Evolutionary conservation across 2,113 vertebrate genomes (phyloP).

Genomic region (Orycteropus afer): DNA sequence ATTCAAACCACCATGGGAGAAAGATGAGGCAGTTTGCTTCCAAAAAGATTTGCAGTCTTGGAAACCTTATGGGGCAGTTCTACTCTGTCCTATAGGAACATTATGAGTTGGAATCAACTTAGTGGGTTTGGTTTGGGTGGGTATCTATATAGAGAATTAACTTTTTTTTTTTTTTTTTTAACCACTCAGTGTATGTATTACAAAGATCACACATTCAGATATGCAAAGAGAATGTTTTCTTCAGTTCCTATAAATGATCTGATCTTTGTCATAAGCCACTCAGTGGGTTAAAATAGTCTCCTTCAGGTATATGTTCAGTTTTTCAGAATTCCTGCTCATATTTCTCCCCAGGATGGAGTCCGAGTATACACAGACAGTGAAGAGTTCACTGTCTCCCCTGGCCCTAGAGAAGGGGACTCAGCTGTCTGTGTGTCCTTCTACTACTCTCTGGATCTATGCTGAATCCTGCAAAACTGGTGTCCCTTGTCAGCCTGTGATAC

Average conservation of each 20-base stretch:
- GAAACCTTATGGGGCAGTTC: too few relatives aligned
- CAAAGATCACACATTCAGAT: background rate
- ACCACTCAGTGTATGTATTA: background rate
- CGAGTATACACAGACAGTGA: background rate
- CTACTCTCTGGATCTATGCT: background rate
- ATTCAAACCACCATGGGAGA: too few relatives aligned
- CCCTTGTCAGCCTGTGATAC: background rate
- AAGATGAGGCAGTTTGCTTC: too few relatives aligned
- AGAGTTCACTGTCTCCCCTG: background rate
- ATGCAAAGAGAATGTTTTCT: constrained; percentile 12
- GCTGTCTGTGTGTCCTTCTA: background rate
- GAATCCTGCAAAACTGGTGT: background rate
- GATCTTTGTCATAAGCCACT: constrained; percentile 1
- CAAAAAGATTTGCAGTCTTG: too few relatives aligned
- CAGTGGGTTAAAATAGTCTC: background rate
- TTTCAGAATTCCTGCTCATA: background rate
- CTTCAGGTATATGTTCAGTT: background rate
- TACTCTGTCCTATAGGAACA: too few relatives aligned
- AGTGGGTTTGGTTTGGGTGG: too few relatives aligned
- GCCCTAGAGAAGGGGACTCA: background rate
- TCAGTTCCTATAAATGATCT: constrained; percentile 3
- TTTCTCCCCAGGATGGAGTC: background rate
- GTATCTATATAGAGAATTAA: too few relatives aligned
- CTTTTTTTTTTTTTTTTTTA: constrained; percentile 30
- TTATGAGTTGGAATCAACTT: too few relatives aligned